Base-by-base conservation (phyloP, 2,797 vertebrate genomes). In the Amblyraja radiata region DNA sequence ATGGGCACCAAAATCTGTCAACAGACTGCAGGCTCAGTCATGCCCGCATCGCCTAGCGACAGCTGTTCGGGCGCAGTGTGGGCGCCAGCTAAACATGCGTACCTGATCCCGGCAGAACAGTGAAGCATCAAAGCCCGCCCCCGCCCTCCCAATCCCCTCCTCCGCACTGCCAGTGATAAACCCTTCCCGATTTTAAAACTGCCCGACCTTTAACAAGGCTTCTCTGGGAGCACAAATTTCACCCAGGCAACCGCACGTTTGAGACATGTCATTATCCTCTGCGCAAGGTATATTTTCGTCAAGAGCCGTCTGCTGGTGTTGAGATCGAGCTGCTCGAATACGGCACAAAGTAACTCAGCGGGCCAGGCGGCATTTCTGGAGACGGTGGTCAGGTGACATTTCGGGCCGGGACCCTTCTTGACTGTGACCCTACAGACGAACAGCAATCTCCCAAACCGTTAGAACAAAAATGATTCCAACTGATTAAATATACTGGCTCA, bases 1-100 rank as follows among this genome's bases (percentile, higher is more conserved):
- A 88, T 88, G 84, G 61, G n/a, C 63, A 88, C n/a, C 84, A 68
- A 61, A 88, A 88, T 88, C 84, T 88, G 84, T 88, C 84, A 88
- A 88, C 84, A 88, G 84, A 61, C 84, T 88, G 84, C 16, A 88
- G 84, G 61, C 84, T 88, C 84, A 68, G n/a, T 88, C 84, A 88
- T 88, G 84, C 61, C 63, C 84, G 68, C 61, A 65, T 88, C 16
- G 84, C 61, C 63, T 36, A 88, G 84, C 32, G 61, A 8, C 84
- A 88, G 84, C 84, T 88, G 84, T 88, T 68, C 8, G 63, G 7
- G 61, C 84, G 68, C 84, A 68, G 84, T 14, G n/a, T 14, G n/a
- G 84, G 84, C 7, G n/a, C 61, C 61, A 21, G 63, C 63, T 88
- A 88, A 88, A 68, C 84, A 88, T 68, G n/a, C 16, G 9, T 68